These are phyloP conservation scores for Polymixis flavicincta DNA, from an alignment of 2,888 invertebrate genomes.

Conservation along the genomic window DNA sequence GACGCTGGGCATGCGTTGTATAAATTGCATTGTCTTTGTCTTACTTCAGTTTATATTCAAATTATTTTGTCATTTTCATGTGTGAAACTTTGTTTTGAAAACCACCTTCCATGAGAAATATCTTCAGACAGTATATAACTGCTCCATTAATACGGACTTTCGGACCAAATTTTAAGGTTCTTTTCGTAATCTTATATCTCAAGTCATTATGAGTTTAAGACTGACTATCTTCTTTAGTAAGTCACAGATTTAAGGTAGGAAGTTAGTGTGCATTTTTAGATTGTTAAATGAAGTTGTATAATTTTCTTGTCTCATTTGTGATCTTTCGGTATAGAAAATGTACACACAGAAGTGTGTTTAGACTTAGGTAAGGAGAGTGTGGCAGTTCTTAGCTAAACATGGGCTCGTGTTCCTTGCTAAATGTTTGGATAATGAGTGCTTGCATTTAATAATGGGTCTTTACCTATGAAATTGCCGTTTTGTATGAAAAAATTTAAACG, in stretches of 20 bases:
- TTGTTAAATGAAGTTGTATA: too few relatives aligned
- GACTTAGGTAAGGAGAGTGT: background rate
- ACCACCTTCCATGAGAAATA: background rate
- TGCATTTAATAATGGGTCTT: too few relatives aligned
- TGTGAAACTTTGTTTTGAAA: background rate
- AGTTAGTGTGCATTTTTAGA: background rate
- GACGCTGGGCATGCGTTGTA: too few relatives aligned
- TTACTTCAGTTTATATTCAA: too few relatives aligned
- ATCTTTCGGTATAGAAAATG: background rate
- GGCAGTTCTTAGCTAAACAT: too few relatives aligned
- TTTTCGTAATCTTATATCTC: slow-evolving; percentile 15
- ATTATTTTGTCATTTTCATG: too few relatives aligned
- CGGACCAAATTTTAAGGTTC: background rate
- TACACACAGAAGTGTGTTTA: background rate
- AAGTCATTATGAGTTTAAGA: slow-evolving; percentile 13
- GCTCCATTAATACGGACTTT: background rate
- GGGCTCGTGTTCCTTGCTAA: too few relatives aligned
- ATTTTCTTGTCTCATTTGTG: background rate
- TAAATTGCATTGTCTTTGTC: too few relatives aligned
- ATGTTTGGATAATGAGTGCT: too few relatives aligned
- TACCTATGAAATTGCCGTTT: too few relatives aligned
- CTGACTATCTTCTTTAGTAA: slow-evolving; percentile 12
- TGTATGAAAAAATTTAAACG: too few relatives aligned
- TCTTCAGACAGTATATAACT: background rate
- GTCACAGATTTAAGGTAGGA: slow-evolving; percentile 15